These are phyloP conservation scores for Rhopalosiphum maidis DNA, from an alignment of 1,140 invertebrate species.

Conservation along the genomic window DNA sequence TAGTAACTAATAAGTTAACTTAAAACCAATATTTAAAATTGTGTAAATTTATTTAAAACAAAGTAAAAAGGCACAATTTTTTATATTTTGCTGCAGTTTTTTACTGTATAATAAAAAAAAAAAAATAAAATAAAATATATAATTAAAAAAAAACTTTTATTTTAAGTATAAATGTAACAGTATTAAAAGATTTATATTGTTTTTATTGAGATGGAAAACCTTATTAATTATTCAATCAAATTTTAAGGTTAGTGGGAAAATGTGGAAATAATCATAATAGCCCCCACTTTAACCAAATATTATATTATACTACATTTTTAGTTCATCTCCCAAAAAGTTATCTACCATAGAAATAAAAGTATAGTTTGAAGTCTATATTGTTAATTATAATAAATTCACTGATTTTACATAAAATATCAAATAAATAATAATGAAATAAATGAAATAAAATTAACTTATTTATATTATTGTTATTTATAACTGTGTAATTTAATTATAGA, in stretches of 20 bases:
- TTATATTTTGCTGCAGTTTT: background rate
- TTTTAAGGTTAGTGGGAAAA: background rate
- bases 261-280: background rate
- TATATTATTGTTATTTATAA: background rate
- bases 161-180: background rate
- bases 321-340: too few species aligned
- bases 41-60: background rate
- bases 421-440: background rate
- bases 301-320: background rate
- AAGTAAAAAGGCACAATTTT: background rate
- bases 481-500: background rate
- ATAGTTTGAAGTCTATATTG: too few species aligned
- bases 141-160: background rate
- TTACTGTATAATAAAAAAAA: background rate
- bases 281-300: background rate
- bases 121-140: too few species aligned
- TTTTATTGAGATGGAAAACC: background rate
- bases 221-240: background rate
- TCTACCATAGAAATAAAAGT: too few species aligned
- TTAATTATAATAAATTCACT: background rate
- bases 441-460: too few species aligned
- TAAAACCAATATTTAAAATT: background rate
- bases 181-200: background rate
- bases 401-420: background rate
- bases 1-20: background rate